Evolutionary conservation across 2,888 invertebrate species (phyloP).

Genomic region (Ptilodon capucinus): DNA sequence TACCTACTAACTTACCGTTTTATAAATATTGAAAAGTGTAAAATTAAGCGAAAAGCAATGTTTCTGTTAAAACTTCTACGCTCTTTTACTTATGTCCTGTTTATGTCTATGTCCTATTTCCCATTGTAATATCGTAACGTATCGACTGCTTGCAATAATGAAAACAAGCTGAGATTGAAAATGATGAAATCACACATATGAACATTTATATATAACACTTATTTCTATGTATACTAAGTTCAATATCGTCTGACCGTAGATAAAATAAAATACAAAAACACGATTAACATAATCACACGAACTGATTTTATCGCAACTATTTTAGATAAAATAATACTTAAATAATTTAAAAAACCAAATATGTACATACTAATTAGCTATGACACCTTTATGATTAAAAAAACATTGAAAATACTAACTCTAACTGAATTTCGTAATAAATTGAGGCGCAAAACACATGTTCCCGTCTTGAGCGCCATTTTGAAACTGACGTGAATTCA

Average conservation of each 20-base stretch:
- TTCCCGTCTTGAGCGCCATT: slow-evolving; percentile 67
- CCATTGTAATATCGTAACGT: no score
- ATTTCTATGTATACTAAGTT: slow-evolving; percentile 2
- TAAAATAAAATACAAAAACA: slow-evolving; percentile 14
- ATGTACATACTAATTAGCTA: not conserved
- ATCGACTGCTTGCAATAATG: no score
- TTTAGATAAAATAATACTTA: no score
- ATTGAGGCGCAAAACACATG: slow-evolving; percentile 54
- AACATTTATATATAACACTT: not conserved
- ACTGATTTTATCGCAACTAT: slow-evolving; percentile 21
- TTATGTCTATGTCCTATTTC: no score
- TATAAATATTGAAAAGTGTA: not conserved
- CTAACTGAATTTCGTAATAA: slow-evolving; percentile 46
- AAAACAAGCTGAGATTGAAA: no score
- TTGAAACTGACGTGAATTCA: slow-evolving; percentile 39
- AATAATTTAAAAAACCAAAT: not conserved
- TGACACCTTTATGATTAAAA: not conserved
- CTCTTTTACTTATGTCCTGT: no score
- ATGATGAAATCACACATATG: not conserved
- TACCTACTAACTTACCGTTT: no score
- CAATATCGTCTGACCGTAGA: slow-evolving; percentile 15
- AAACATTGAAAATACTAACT: slow-evolving; percentile 47
- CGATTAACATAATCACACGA: slow-evolving; percentile 15
- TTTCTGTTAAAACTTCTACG: no score
- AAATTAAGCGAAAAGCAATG: no score